Percentiles rank a stretch among this genome's conserved stretches.
These are phyloP conservation scores for Thymallus thymallus DNA, from an alignment of 2,113 vertebrate species.

Conservation along the genomic window DNA sequence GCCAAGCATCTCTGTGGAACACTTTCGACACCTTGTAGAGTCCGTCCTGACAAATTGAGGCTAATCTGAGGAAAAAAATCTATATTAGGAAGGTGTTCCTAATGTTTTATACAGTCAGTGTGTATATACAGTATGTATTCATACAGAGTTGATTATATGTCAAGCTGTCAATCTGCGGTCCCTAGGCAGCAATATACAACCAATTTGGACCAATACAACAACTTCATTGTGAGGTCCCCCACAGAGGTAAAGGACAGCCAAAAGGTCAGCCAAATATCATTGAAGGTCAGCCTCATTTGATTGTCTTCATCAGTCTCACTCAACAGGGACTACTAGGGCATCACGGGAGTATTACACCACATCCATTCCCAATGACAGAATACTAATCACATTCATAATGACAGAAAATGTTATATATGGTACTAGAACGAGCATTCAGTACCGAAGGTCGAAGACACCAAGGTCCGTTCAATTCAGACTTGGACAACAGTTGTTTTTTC, in stretches of 20 bases:
- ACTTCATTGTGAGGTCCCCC: constrained; percentile 40
- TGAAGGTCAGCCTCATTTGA: constrained; percentile 57
- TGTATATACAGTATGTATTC: too few relatives aligned
- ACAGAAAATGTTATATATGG: background rate
- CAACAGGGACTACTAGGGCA: constrained; percentile 29
- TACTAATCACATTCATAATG: background rate
- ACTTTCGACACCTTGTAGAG: too few relatives aligned
- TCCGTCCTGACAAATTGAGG: too few relatives aligned
- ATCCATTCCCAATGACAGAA: background rate
- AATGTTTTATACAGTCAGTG: too few relatives aligned
- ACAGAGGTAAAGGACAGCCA: constrained; percentile 54
- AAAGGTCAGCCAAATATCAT: constrained; percentile 73
- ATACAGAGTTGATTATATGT: too few relatives aligned
- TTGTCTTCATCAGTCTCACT: constrained; percentile 39
- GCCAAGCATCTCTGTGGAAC: too few relatives aligned
- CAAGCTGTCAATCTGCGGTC: constrained; percentile 5
- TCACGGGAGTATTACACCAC: background rate
- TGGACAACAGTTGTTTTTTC: too few relatives aligned
- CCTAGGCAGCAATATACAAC: background rate
- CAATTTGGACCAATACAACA: constrained; percentile 23
- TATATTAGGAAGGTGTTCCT: too few relatives aligned
- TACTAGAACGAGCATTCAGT: background rate
- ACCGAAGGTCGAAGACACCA: background rate
- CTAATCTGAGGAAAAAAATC: too few relatives aligned
- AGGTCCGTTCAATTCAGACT: background rate